Evolutionary conservation across 2,888 invertebrate species (phyloP), one percentile per base, ranked within the genome.

Genomic region (Argyresthia goedartella): DNA sequence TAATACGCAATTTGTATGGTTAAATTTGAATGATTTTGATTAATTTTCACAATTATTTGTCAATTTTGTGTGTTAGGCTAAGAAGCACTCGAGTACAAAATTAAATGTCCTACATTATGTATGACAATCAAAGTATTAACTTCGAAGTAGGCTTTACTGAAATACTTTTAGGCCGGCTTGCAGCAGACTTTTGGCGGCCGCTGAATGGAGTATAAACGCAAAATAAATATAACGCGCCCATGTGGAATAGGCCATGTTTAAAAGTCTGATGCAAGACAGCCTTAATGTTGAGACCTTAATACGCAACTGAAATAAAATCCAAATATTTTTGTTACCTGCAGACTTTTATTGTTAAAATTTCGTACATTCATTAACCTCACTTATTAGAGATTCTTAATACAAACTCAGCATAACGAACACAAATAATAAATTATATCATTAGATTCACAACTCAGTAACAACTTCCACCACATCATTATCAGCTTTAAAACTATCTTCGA

Each of bases 81-180:
- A 25, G 25, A 67, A 13, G 78, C 80, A 81, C 78, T 77, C 69
- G 71, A 84, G 84, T 85, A 85, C 84, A 85, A 84, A 84, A 69
- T 64, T 65, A 69, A 54, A 57, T 56, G 54, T 52, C 10, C 11
- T 53, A 53, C 33, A 53, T 50, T 15, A 44, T 15, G 48, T 48
- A 36, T 48, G 14, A 35, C 35, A 48, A 34, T 34, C 10, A 39
- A 36, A 13, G 35, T 35, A 36, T 48, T 36, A 9, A 36, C 14
- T 11, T 33, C n/a, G 14, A 15, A 52, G 34, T 44, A 52, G n/a
- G 42, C 36, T 53, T 51, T 46, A 53, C 45, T 33, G 39, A 52
- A 34, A 52, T 47, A 52, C 10, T n/a, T 14, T 64, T n/a, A n/a
- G n/a, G n/a, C n/a, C n/a, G n/a, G n/a, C n/a, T n/a, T n/a, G n/a